Base-by-base conservation (phyloP, 2,888 invertebrate genomes). In the Camponotus fellah region DNA sequence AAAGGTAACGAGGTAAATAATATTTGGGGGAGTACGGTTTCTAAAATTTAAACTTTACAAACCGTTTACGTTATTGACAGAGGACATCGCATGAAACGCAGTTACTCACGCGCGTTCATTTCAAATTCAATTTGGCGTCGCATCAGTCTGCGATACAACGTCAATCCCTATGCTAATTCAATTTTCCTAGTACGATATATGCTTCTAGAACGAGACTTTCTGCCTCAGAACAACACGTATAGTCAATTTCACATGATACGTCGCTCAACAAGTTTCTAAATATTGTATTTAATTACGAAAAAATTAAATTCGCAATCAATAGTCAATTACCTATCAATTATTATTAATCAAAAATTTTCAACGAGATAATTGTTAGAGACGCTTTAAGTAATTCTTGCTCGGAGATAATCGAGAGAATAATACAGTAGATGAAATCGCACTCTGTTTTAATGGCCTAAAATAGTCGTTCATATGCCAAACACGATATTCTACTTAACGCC, bases 401-500 rank as follows among this genome's bases (percentile, higher is more conserved):
- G 17, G 46, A 58, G 60, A 21, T 17, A 60, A 58, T 8, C 32
- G 72, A 49, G 72, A 71, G 60, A 17, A 3, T 79, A 46, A 46
- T 12, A 12, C 21, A 40, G 43, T 40, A 46, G 37, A 46, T 49
- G 37, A 72, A 60, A 49, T 80, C 60, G 60, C 60, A 26, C 17
- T 80, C 9, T 12, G 37, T 37, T 58, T 62, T 68, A 77, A 71
- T 56, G 46, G 49, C 17, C 46, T n/a, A 46, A 43, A 76, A 81
- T 40, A 56, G 58, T 60, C 85, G 90, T 94, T 93, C 92, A 92
- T 93, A 94, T 92, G 92, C 92, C 92, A 94, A 94, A 94, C 94
- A 94, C 93, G 94, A 94, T 94, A 94, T 94, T 94, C 94, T 94
- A 94, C 94, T 94, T 93, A 94, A 93, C 92, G 91, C 85, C 84